Percentiles rank a stretch among this genome's conserved stretches.
phyloP scores from a whole-genome alignment of 2,888 invertebrate genomes.

The Trisateles emortualis region DNA sequence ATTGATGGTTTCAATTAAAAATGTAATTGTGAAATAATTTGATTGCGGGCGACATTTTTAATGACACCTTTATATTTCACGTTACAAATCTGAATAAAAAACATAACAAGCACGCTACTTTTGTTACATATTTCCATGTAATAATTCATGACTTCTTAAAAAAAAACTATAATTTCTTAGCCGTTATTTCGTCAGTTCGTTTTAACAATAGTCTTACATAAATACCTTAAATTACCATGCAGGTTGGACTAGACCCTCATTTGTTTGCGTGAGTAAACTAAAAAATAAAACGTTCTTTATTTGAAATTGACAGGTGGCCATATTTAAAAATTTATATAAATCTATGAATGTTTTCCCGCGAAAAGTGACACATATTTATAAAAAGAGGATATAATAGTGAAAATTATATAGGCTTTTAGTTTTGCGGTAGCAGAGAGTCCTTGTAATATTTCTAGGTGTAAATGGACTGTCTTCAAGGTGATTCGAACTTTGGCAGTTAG shows the following conservation, averaged over 20 bases:
- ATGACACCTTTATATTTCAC: conserved; percentile 19
- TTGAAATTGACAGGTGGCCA: background rate
- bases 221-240: conserved; percentile 48
- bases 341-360: background rate
- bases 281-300: background rate
- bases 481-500: conserved; percentile 36
- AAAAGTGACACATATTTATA: no score
- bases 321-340: background rate
- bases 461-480: conserved; percentile 16
- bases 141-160: conserved; percentile 47
- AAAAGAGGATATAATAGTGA: no score
- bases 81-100: conserved; percentile 31
- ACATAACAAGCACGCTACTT: conserved; percentile 43
- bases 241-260: conserved; percentile 46
- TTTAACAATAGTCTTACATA: conserved; percentile 46
- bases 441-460: conserved; percentile 9
- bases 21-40: conserved; percentile 4
- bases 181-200: conserved; percentile 59
- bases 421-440: background rate
- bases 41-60: conserved; percentile 20
- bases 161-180: conserved; percentile 45
- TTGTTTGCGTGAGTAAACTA: conserved; percentile 24
- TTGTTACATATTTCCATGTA: conserved; percentile 43
- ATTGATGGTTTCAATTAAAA: conserved; percentile 1
- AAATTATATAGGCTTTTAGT: no score